Base-by-base conservation (phyloP, 2,797 vertebrate species). In the Cryptoblepharus egeriae region DNA sequence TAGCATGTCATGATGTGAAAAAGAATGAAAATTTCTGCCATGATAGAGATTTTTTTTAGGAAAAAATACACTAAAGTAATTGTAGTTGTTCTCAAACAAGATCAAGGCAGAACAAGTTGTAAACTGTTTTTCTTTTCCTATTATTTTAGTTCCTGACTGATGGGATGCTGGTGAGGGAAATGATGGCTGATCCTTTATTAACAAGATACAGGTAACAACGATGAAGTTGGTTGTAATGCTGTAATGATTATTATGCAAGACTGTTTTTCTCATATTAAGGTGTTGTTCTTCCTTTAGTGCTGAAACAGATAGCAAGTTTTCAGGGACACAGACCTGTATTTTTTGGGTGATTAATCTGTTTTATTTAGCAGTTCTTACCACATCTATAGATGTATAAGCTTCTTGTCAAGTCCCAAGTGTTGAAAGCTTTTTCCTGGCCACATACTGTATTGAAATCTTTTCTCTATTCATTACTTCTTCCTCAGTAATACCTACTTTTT, bases 151-250 rank as follows among this genome's bases (percentile, higher is more conserved):
- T 99, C 94, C 94, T 99, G 30, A 99, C 99, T 57, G 98, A 99
- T 93, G 99, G 99, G 45, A 99, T 99, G 98, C 94, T 99, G 91
- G 97, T 99, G 77, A 96, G 99, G 84, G 99, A 99, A 93, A 99
- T 99, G 99, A 99, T 99, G 99, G 94, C 98, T 18, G 98, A 99
- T 93, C 99, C 99, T 22, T 95, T 99, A 75, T 92, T 99, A 93
- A 99, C 98, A 90, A 98, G 97, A 93, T 99, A 99, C 92, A 99
- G 99, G 99, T 99, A 94, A 87, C 35, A 45, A 18, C 55, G n/a
- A 28, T 85, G 32, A 16, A 9, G 28, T 45, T 64, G 7, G 18
- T 39, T 72, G 39, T 68, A 35, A 42, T 49, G 1, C 37, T 26
- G 1, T 0, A 0, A 26, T 57, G 42, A 26, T n/a, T 28, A 74